phyloP scores from a whole-genome alignment of 2,888 invertebrate species.

The Gari tellinella region DNA sequence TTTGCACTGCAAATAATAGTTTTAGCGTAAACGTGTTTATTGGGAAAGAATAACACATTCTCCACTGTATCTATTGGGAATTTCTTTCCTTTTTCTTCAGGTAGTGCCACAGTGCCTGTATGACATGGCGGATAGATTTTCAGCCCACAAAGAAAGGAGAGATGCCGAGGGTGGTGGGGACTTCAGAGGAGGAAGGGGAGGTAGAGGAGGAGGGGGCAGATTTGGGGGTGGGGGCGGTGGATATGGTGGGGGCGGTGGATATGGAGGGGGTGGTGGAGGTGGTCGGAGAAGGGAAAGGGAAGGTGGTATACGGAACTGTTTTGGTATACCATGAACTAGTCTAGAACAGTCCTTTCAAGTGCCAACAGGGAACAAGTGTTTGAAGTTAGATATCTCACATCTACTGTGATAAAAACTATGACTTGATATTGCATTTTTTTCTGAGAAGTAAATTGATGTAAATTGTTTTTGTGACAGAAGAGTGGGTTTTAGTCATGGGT shows the following conservation, averaged over 20 bases:
- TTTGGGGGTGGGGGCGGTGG: constrained; percentile 47
- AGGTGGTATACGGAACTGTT: constrained; percentile 48
- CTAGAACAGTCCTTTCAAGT: too few species aligned
- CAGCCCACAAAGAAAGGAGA: constrained; percentile 82
- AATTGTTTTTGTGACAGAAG: too few species aligned
- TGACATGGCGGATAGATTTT: constrained; percentile 91
- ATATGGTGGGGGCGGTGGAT: constrained; percentile 33
- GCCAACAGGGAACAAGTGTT: too few species aligned
- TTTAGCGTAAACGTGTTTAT: too few species aligned
- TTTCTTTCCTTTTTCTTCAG: constrained; percentile 83
- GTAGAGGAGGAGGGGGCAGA: constrained; percentile 61
- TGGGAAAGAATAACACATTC: too few species aligned
- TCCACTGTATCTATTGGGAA: neutral
- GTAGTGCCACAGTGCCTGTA: constrained; percentile 91
- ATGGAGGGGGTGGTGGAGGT: constrained; percentile 41
- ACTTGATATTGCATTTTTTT: too few species aligned
- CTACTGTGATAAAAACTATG: too few species aligned
- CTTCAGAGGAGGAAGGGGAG: constrained; percentile 73
- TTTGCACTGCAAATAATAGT: too few species aligned
- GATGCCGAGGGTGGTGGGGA: constrained; percentile 60
- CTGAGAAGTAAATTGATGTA: too few species aligned
- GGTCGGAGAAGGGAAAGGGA: constrained; percentile 56
- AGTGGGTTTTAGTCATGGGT: too few species aligned
- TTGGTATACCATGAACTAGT: constrained; percentile 58
- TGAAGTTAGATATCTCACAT: too few species aligned